A percentile compares a stretch with the other conserved stretches of the same genome.
Evolutionary conservation across 1,140 invertebrate species (phyloP).

Genomic region (Chelonus insularis): DNA sequence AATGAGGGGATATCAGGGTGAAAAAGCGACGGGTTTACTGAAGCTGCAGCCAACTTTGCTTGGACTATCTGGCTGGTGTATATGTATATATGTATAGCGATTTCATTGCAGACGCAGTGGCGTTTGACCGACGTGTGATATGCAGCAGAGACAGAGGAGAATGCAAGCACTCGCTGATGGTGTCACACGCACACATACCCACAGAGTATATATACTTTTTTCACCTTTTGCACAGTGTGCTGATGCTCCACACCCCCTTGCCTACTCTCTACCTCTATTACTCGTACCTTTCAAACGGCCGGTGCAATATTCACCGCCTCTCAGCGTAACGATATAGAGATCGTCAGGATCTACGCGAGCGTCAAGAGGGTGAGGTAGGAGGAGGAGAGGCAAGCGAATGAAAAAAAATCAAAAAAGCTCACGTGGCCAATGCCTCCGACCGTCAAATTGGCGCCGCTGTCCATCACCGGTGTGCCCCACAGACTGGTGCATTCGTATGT

Average conservation of each 20-base stretch:
- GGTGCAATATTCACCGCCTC: conserved; percentile 60
- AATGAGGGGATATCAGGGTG: background rate
- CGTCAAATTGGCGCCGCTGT: conserved; percentile 61
- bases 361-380: conserved; percentile 3
- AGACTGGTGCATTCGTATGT: conserved; percentile 27
- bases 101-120: conserved; percentile 47
- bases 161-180: background rate
- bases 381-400: conserved; percentile 5
- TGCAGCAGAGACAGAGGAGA: conserved; percentile 38
- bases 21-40: conserved; percentile 16
- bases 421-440: conserved; percentile 49
- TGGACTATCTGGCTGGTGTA: background rate
- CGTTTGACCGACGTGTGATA: conserved; percentile 54
- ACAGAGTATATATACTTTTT: conserved; percentile 13
- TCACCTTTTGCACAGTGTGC: conserved; percentile 15
- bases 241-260: background rate
- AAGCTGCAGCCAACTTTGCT: conserved; percentile 7
- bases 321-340: conserved; percentile 30
- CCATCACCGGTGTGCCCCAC: conserved; percentile 53
- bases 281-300: conserved; percentile 52
- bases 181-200: conserved; percentile 17
- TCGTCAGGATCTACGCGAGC: conserved; percentile 29
- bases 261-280: conserved; percentile 29
- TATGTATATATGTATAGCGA: conserved; percentile 36
- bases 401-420: conserved; percentile 38